Base-by-base conservation (phyloP, 2,888 invertebrate genomes). In the Belgica antarctica region DNA sequence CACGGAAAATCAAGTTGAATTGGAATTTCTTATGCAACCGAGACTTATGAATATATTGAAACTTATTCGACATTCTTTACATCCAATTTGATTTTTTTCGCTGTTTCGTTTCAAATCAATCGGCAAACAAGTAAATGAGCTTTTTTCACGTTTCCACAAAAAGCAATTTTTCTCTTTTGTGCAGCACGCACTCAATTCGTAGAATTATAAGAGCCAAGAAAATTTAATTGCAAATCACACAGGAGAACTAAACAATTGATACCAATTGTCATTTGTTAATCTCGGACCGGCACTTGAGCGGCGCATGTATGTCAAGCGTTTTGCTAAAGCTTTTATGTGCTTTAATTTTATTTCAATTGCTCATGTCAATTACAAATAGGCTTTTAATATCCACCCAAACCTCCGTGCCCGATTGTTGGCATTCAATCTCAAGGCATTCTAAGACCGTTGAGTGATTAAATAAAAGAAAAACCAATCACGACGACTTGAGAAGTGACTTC, bases 261-360 rank as follows among this genome's bases (percentile, higher is more conserved):
- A 36, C 63, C 63, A 65, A 65, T 65, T 65, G 65, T 63, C 63
- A 63, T 34, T 62, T 31, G 62, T 62, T 62, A 46, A 25, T 41
- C n/a, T 28, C 36, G 12, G 52, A 22, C 66, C 41, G 41, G 41
- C 41, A 41, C 41, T 41, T 41, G 41, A 41, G 41, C 10, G 41
- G 15, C 41, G 22, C 52, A 68, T 68, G 34, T 24, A 68, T 28
- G 68, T 68, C 68, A 68, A 46, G 34, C 41, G 63, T 22, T 66
- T 24, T 66, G 52, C 66, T 28, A 27, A 59, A 59, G 25, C 59
- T 22, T 27, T 59, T 12, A 52, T 59, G 25, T 27, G n/a, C 24
- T 68, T 34, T 34, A 31, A 68, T 68, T 17, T 68, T 34, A 31
- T 68, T 68, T 68, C 57, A 57, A 57, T 34, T 68, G 28, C 68